Conservation (phyloP, 2,113 vertebrate genomes). For the Entelurus aequoreus region DNA sequence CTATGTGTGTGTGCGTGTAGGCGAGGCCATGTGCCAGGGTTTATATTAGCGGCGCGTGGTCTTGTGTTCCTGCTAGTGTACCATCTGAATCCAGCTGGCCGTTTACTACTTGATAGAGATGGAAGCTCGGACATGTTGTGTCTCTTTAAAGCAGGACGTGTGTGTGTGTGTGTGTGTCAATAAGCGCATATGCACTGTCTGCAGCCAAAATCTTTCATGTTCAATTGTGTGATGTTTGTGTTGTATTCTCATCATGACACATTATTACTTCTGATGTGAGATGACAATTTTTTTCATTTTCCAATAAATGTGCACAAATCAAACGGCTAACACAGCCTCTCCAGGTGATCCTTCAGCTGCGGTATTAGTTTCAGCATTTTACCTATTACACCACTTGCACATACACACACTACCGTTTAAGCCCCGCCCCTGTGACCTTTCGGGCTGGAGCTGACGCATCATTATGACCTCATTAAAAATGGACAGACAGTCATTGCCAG, state of each 20-base stretch:
- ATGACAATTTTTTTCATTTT: conserved; percentile 12
- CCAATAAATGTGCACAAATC: conserved; percentile 9
- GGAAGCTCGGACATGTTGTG: conserved; percentile 40
- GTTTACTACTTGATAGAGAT: conserved; percentile 46
- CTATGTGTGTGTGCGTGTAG: conserved; percentile 27
- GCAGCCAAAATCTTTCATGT: conserved; percentile 57
- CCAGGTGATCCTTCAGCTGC: background rate
- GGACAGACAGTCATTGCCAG: conserved; percentile 69
- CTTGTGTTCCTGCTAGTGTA: conserved; percentile 49
- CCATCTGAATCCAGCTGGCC: conserved; percentile 66
- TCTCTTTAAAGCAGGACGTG: conserved; percentile 38
- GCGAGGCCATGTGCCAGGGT: conserved; percentile 54
- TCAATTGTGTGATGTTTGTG: conserved; percentile 50
- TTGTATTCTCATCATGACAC: conserved; percentile 42
- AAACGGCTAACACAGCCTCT: conserved; percentile 1
- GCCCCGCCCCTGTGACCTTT: conserved; percentile 62
- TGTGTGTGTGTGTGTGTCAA: conserved; percentile 34
- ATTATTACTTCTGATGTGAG: conserved; percentile 42
- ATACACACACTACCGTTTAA: conserved; percentile 12
- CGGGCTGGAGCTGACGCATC: conserved; percentile 70
- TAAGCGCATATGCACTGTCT: conserved; percentile 44
- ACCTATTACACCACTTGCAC: conserved; percentile 23
- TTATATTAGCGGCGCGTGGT: conserved; percentile 63
- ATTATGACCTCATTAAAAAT: conserved; percentile 74
- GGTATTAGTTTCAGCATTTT: conserved; percentile 8